Conservation (phyloP, 2,797 vertebrate genomes). For the Periparus ater region DNA sequence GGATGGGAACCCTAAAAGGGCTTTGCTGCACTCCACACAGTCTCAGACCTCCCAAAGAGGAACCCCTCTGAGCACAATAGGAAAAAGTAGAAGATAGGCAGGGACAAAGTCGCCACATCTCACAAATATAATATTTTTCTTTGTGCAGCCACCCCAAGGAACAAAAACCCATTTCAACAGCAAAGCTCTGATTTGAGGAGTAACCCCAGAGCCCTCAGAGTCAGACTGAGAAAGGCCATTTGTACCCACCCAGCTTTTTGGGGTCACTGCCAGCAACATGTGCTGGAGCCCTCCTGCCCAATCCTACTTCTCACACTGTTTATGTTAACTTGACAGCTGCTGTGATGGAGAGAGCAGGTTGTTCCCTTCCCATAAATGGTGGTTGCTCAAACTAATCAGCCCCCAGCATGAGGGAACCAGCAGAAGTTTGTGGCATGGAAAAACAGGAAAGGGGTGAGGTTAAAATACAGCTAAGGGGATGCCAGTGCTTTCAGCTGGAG, state of each 20-base stretch:
- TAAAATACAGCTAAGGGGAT: neutral
- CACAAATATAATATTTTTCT: fast-evolving
- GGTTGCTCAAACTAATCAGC: neutral
- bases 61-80: fast-evolving
- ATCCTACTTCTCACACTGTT: neutral
- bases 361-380: constrained; percentile 45
- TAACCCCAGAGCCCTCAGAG: neutral
- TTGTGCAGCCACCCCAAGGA: neutral
- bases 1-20: neutral
- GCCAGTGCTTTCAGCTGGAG: neutral
- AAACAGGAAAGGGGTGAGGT: neutral
- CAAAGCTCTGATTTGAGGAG: neutral
- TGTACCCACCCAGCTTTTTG: neutral
- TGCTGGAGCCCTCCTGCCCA: constrained; percentile 9
- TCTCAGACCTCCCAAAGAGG: neutral
- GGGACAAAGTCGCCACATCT: neutral
- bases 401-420: neutral
- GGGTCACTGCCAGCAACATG: neutral
- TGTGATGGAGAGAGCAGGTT: neutral
- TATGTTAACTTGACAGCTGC: constrained; percentile 13
- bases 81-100: neutral
- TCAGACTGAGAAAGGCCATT: neutral
- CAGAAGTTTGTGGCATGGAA: neutral
- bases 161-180: neutral
- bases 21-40: neutral